phyloP scores from a whole-genome alignment of 2,113 vertebrate species.

The Excalfactoria chinensis region DNA sequence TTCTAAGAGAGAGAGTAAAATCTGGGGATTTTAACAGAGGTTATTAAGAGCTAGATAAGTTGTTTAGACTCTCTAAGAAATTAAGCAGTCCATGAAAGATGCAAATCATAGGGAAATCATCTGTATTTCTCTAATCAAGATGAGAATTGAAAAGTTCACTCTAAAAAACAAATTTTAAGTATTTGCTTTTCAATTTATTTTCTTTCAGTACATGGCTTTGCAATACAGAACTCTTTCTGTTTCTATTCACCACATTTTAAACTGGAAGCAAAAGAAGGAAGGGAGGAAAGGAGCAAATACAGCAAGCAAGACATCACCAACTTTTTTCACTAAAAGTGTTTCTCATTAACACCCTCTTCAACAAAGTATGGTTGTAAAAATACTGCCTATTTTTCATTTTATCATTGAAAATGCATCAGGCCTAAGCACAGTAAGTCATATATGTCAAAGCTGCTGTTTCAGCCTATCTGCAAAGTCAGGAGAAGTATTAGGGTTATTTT shows the following conservation, averaged over 20 bases:
- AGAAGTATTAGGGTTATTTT: background rate
- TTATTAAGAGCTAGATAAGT: background rate
- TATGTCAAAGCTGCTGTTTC: background rate
- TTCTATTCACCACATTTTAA: background rate
- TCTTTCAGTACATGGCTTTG: background rate
- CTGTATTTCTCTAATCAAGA: background rate
- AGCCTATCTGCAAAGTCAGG: background rate
- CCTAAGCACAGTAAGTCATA: background rate
- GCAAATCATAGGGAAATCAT: background rate
- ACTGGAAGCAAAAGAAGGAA: background rate
- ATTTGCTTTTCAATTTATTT: background rate
- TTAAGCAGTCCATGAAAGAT: background rate
- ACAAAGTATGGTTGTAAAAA: background rate
- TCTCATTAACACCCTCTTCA: background rate
- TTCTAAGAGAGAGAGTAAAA: background rate
- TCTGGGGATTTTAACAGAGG: background rate
- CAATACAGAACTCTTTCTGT: background rate
- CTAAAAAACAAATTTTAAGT: background rate
- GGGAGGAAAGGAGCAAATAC: background rate
- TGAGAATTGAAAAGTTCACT: background rate
- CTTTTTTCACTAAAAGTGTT: background rate
- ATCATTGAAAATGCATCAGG: background rate
- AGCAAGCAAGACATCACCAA: background rate
- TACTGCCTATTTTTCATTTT: background rate
- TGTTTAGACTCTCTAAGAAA: background rate